Percentiles rank a stretch among this genome's conserved stretches.
These are phyloP conservation scores for Numenius arquata DNA, from an alignment of 2,113 vertebrate genomes.

Conservation along the genomic window DNA sequence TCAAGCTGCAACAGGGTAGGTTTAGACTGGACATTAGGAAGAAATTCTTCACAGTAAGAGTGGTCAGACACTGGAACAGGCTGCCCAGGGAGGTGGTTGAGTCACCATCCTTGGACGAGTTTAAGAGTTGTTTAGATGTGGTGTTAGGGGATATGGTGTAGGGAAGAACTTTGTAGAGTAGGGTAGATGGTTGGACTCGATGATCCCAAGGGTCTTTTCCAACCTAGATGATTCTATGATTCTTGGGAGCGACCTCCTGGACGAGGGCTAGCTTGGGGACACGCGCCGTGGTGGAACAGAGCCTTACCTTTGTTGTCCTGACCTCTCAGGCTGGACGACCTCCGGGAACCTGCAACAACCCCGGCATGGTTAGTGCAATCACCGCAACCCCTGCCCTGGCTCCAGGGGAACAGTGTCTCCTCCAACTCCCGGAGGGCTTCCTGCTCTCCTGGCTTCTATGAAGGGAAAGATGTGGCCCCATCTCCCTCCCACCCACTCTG, in stretches of 20 bases:
- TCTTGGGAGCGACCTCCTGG: not conserved
- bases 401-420: not conserved
- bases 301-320: slow-evolving; percentile 47
- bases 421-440: rapidly evolving
- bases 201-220: no score
- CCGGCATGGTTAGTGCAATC: not conserved
- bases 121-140: no score
- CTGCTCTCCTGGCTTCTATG: not conserved
- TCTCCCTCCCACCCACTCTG: not conserved
- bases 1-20: no score
- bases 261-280: rapidly evolving
- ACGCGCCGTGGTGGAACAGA: rapidly evolving
- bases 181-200: no score
- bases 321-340: not conserved
- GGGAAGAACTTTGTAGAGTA: no score
- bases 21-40: no score
- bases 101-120: no score
- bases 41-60: no score
- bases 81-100: no score
- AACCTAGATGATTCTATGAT: no score
- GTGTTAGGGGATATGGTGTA: no score
- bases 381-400: not conserved
- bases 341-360: slow-evolving; percentile 15
- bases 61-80: no score
- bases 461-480: not conserved